Percentiles rank a stretch among this genome's conserved stretches.
These are phyloP conservation scores for Neoniphon sammara DNA, from an alignment of 2,797 vertebrate genomes.

Conservation along the genomic window DNA sequence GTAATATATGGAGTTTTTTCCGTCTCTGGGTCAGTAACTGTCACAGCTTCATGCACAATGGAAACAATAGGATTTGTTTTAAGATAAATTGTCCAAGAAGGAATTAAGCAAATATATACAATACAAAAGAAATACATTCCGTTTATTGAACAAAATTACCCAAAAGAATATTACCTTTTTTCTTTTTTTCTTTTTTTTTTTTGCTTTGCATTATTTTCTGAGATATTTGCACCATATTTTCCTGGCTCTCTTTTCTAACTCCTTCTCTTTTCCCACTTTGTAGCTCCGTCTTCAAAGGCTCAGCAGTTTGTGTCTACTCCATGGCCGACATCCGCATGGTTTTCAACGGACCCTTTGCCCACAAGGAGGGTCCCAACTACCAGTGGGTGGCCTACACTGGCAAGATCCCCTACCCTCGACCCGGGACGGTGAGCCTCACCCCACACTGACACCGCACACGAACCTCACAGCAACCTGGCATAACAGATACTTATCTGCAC, in stretches of 20 bases:
- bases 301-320: slow-evolving; percentile 97
- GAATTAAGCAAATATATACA: too few relatives aligned
- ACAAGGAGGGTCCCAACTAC: slow-evolving; percentile 99
- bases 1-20: slow-evolving; percentile 98
- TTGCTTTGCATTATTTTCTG: neutral
- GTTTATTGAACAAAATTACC: neutral
- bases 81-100: neutral
- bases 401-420: slow-evolving; percentile 98
- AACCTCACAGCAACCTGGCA: slow-evolving; percentile 40
- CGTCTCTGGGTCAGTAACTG: slow-evolving; percentile 90
- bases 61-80: neutral
- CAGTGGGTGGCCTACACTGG: slow-evolving; percentile 98
- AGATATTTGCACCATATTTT: neutral
- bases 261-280: neutral
- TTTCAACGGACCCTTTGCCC: slow-evolving; percentile 98
- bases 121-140: too few relatives aligned
- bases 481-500: slow-evolving; percentile 33
- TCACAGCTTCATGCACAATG: neutral
- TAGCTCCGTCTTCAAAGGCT: slow-evolving; percentile 97
- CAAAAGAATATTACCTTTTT: too few relatives aligned
- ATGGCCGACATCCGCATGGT: slow-evolving; percentile 99
- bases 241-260: neutral
- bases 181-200: too few relatives aligned
- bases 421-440: slow-evolving; percentile 91
- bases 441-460: slow-evolving; percentile 7